A percentile compares a stretch with the other conserved stretches of the same genome.
Conservation (phyloP, 2,113 vertebrate genomes). For the Oceanodroma tethys region DNA sequence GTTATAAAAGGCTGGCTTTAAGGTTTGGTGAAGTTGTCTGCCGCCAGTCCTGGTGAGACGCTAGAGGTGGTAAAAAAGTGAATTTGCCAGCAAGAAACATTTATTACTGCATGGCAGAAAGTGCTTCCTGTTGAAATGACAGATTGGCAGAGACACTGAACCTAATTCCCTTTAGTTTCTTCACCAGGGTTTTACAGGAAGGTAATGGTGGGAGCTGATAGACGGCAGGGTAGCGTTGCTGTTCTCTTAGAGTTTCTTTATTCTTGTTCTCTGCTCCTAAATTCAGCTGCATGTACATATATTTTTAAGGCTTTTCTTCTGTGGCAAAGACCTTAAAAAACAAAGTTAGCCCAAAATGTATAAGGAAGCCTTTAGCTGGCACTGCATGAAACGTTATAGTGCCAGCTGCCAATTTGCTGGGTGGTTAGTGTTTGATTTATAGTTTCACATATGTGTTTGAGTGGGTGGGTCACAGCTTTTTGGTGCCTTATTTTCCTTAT, state of each 20-base stretch:
- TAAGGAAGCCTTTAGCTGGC: constrained; percentile 48
- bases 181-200: background rate
- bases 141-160: background rate
- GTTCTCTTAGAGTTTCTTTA: background rate
- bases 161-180: background rate
- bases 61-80: constrained; percentile 9
- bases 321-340: constrained; percentile 35
- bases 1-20: background rate
- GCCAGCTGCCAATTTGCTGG: constrained; percentile 57
- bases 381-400: background rate
- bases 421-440: constrained; percentile 69
- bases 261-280: background rate
- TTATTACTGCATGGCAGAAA: constrained; percentile 6
- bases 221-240: background rate
- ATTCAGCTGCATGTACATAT: background rate
- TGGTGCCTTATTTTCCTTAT: constrained; percentile 53
- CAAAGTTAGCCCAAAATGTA: constrained; percentile 21
- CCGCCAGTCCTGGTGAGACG: background rate
- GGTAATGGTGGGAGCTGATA: background rate
- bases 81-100: constrained; percentile 23
- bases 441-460: constrained; percentile 52
- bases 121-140: constrained; percentile 12
- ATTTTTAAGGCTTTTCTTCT: constrained; percentile 58
- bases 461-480: constrained; percentile 58
- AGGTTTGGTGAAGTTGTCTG: background rate